phyloP scores from a whole-genome alignment of 2,797 vertebrate species.

The Rhinella marina region DNA sequence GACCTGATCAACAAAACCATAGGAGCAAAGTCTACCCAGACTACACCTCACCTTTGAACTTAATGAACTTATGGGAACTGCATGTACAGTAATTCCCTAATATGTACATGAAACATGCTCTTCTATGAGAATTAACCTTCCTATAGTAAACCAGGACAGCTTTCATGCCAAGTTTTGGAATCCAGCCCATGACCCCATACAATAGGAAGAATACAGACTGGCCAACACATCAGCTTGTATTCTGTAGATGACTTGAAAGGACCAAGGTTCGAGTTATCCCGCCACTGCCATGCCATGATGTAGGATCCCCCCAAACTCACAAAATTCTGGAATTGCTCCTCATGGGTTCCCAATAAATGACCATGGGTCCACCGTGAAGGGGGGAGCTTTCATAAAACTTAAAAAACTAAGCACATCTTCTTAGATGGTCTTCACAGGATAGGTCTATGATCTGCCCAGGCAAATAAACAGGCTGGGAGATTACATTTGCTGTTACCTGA shows the following conservation, averaged over 20 bases:
- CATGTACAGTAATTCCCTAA: background rate
- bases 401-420: too few species aligned
- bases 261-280: background rate
- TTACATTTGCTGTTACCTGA: too few species aligned
- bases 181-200: background rate
- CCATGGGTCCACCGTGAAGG: too few species aligned
- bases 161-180: background rate
- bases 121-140: background rate
- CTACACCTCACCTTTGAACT: background rate
- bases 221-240: background rate
- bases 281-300: background rate
- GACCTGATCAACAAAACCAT: background rate
- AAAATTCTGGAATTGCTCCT: too few species aligned
- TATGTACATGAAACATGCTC: background rate
- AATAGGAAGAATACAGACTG: background rate
- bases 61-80: background rate
- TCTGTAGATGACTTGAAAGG: background rate
- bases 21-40: background rate
- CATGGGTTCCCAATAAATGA: too few species aligned
- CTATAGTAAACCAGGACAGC: background rate
- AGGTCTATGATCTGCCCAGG: background rate
- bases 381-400: too few species aligned
- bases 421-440: background rate
- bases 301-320: too few species aligned
- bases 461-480: background rate